Evolutionary conservation across 2,113 vertebrate genomes (phyloP).

Genomic region (Neolamprologus caudopunctatus): DNA sequence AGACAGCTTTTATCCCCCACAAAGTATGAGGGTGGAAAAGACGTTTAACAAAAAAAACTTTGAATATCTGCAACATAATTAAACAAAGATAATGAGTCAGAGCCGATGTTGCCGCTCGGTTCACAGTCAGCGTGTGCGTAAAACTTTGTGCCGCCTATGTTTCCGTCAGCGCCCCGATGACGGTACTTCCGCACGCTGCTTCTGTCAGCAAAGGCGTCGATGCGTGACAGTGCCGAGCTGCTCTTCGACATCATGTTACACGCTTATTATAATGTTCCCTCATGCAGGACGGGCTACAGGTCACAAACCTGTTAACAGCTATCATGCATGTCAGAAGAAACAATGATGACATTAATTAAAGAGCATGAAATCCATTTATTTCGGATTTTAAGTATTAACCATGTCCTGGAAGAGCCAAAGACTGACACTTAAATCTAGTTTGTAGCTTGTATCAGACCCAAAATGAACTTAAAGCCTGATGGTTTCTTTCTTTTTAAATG

Average conservation of each 20-base stretch:
- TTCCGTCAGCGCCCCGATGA: neutral
- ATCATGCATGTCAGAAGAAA: neutral
- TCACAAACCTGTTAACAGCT: neutral
- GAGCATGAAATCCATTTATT: neutral
- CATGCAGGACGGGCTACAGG: neutral
- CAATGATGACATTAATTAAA: fast-evolving
- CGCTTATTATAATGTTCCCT: neutral
- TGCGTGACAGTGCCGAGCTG: neutral
- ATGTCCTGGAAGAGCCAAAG: neutral
- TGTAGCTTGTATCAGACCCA: neutral
- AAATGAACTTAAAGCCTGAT: neutral
- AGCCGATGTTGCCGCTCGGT: neutral
- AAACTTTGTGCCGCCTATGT: neutral
- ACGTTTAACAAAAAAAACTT: fast-evolving
- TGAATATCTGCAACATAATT: neutral
- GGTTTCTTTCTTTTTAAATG: neutral
- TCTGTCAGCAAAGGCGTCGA: neutral
- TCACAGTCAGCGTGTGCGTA: neutral
- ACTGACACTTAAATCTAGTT: neutral
- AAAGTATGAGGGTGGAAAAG: neutral
- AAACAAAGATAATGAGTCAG: neutral
- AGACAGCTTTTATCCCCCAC: neutral
- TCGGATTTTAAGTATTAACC: neutral
- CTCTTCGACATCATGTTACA: neutral
- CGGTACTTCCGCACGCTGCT: neutral